These are phyloP conservation scores for Steinernema carpocapsae DNA, from an alignment of 2,888 invertebrate genomes.

Conservation along the genomic window DNA sequence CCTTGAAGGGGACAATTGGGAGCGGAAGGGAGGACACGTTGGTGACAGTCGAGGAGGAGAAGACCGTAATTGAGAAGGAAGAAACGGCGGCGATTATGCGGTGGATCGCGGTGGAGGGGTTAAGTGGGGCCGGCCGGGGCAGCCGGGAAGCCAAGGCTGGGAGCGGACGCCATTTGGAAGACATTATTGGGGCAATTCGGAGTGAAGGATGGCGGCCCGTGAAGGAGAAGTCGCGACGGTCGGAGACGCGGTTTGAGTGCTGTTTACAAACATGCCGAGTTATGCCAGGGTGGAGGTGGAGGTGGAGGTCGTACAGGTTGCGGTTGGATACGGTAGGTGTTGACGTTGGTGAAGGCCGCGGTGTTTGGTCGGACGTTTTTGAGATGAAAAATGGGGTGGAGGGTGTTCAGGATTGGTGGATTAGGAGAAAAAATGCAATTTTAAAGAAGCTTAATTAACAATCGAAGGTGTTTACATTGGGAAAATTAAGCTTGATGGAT, in stretches of 20 bases:
- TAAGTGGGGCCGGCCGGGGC: not conserved
- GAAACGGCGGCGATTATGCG: not conserved
- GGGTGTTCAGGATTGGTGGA: no score
- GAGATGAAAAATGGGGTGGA: no score
- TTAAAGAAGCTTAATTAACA: no score
- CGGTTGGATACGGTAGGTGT: no score
- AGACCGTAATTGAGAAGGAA: not conserved
- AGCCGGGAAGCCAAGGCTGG: not conserved
- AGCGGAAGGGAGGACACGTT: not conserved
- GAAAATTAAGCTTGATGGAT: no score
- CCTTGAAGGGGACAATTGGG: not conserved
- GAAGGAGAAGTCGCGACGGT: not conserved
- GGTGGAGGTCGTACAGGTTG: no score
- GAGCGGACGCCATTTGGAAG: conserved; percentile 22
- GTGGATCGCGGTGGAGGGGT: not conserved
- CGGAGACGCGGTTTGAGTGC: conserved; percentile 11
- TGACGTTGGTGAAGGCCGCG: no score
- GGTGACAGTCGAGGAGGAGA: not conserved
- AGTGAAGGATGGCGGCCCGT: conserved; percentile 23
- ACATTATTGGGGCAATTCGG: conserved; percentile 24
- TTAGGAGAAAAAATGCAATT: no score
- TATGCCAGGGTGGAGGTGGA: not conserved
- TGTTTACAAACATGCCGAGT: conserved; percentile 26
- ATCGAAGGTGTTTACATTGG: no score
- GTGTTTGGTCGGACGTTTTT: no score